A percentile compares a stretch with the other conserved stretches of the same genome.
Conservation (phyloP, 2,888 invertebrate species). For the Mimumesa dahlbomi region DNA sequence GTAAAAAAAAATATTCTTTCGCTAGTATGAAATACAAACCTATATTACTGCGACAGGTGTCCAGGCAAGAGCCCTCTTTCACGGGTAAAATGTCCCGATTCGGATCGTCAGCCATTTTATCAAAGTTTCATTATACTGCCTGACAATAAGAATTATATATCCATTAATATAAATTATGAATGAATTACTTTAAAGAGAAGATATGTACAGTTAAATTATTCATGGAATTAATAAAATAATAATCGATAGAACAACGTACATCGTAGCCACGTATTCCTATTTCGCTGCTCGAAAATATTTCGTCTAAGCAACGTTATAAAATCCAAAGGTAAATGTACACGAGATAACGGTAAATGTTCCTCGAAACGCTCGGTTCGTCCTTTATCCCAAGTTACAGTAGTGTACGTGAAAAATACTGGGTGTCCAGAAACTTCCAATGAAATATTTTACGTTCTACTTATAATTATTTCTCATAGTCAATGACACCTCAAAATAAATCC, state of each 20-base stretch:
- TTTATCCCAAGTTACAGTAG: not conserved
- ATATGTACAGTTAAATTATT: no score
- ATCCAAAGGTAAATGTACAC: conserved; percentile 5
- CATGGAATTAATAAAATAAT: no score
- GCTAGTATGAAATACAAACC: no score
- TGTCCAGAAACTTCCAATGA: conserved; percentile 1
- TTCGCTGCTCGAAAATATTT: not conserved
- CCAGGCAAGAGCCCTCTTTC: conserved; percentile 69
- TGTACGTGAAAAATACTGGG: not conserved
- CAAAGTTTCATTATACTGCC: conserved; percentile 24
- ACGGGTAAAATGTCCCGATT: conserved; percentile 69
- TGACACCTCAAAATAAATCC: no score
- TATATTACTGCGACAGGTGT: conserved; percentile 68
- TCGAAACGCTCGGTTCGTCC: not conserved
- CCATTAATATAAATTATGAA: not conserved
- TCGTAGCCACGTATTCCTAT: no score
- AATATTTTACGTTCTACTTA: not conserved
- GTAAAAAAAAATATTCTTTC: no score
- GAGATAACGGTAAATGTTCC: conserved; percentile 21
- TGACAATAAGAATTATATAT: not conserved
- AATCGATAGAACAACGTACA: no score
- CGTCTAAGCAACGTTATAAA: not conserved
- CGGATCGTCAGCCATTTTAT: conserved; percentile 72
- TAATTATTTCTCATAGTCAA: not conserved
- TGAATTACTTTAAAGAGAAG: not conserved